phyloP scores from a whole-genome alignment of 1,140 invertebrate species.

The Mamestra configurata region DNA sequence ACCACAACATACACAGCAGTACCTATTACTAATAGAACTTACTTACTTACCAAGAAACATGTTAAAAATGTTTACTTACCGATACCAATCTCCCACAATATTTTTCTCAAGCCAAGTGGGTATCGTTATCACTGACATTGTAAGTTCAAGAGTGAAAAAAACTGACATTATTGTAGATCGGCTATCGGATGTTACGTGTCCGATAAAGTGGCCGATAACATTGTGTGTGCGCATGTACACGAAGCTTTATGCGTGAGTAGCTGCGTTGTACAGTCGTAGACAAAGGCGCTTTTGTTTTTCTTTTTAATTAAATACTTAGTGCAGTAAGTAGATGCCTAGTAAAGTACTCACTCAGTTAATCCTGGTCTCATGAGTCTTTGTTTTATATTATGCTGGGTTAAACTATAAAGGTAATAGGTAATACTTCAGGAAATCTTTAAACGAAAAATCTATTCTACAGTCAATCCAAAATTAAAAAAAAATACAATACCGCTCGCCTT shows the following conservation, averaged over 20 bases:
- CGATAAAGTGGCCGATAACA: conserved; percentile 37
- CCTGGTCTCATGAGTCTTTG: too few relatives aligned
- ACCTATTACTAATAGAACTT: too few relatives aligned
- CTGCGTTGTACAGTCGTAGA: neutral
- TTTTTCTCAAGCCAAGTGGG: conserved; percentile 2
- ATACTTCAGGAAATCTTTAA: too few relatives aligned
- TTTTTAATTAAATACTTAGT: neutral
- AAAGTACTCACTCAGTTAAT: too few relatives aligned
- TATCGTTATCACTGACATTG: conserved; percentile 44
- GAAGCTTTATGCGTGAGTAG: conserved; percentile 23
- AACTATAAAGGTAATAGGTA: too few relatives aligned
- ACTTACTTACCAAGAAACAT: neutral
- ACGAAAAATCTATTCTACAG: too few relatives aligned
- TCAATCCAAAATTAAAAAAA: too few relatives aligned
- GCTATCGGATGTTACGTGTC: conserved; percentile 45
- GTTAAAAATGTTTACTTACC: neutral
- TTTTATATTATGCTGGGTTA: too few relatives aligned
- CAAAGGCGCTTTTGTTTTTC: neutral
- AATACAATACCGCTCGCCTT: too few relatives aligned
- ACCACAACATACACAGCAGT: too few relatives aligned
- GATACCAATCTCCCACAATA: conserved; percentile 4
- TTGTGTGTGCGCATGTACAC: conserved; percentile 40
- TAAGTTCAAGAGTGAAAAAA: conserved; percentile 42
- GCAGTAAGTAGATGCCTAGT: neutral
- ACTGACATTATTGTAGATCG: conserved; percentile 34